Base-by-base conservation (phyloP, 2,888 invertebrate genomes). In the Bruchidius siliquastri region DNA sequence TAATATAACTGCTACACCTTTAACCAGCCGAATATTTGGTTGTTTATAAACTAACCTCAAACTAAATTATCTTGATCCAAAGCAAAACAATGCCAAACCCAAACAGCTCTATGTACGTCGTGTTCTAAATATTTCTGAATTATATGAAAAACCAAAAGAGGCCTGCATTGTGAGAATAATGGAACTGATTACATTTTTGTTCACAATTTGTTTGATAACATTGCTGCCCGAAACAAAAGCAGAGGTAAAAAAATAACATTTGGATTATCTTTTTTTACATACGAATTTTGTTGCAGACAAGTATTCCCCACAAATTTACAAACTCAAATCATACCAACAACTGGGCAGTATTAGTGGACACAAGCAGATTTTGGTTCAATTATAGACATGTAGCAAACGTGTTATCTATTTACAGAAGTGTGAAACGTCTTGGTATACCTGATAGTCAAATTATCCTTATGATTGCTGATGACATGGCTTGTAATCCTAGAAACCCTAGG, bases 381-480 rank as follows among this genome's bases (percentile, higher is more conserved):
- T 99, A 99, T 86, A 92, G 99, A 6, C 99, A 99, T 91, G 98
- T 99, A 32, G 98, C 99, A 2, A 99, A 99, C 86, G 99, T 99
- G 0, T 87, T 99, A 21, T 99, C 99, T 0, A 96, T 99, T 77
- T 99, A 99, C 85, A 91, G 98, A 18, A 98, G 98, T 84, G 98
- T 99, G 0, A 99, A 99, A 87, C 90, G 99, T 20, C 89, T 99
- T 2, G 99, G 99, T n/a, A 99, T 99, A 80, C 99, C 99, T 0
- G 99, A 99, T 86, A 95, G 95, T 74, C 99, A 99, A 86, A 99
- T 99, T 73, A 99, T 99, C 78, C 87, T 99, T 73, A 99, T 99
- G 99, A 93, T 99, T 78, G 99, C 99, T 0, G 99, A 99, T 87
- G 99, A 99, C 84, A 99, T 99, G 97, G 99, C 99, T 0, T 99